Conservation (phyloP, 2,113 vertebrate genomes). For the Scartelaos histophorus region DNA sequence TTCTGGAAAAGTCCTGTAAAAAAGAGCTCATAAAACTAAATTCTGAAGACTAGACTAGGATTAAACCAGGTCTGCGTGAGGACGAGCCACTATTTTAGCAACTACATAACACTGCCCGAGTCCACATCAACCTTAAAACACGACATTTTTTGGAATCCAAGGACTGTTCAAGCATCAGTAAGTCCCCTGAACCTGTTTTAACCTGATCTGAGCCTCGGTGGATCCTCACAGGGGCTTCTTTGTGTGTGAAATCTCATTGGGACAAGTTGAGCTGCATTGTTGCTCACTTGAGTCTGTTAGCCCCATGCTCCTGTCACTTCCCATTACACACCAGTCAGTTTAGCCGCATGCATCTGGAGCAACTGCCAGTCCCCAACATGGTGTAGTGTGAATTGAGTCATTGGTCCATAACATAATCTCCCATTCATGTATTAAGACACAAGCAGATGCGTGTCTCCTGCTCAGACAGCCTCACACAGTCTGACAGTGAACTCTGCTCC, state of each 20-base stretch:
- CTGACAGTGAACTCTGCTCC: not conserved
- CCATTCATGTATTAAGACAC: slow-evolving; percentile 55
- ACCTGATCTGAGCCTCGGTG: not conserved
- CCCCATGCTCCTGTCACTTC: slow-evolving; percentile 52
- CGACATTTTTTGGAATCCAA: not conserved
- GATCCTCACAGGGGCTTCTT: not conserved
- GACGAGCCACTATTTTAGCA: too few relatives aligned
- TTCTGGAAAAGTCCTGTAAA: too few relatives aligned
- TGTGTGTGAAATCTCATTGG: slow-evolving; percentile 18
- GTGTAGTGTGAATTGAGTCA: slow-evolving; percentile 52
- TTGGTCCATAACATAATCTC: slow-evolving; percentile 54
- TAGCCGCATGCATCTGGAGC: slow-evolving; percentile 55
- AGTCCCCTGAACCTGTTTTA: not conserved
- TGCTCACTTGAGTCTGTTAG: slow-evolving; percentile 53
- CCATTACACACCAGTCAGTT: slow-evolving; percentile 43
- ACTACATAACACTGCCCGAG: not conserved
- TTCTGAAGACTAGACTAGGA: too few relatives aligned
- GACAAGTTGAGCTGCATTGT: slow-evolving; percentile 57
- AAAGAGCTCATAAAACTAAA: too few relatives aligned
- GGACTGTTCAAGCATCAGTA: not conserved
- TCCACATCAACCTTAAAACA: not conserved
- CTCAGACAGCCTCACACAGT: slow-evolving; percentile 16
- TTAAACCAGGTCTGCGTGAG: too few relatives aligned
- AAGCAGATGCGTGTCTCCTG: slow-evolving; percentile 35
- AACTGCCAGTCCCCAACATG: slow-evolving; percentile 53